Evolutionary conservation across 2,113 vertebrate species (phyloP).

Genomic region (Pseudorasbora parva): DNA sequence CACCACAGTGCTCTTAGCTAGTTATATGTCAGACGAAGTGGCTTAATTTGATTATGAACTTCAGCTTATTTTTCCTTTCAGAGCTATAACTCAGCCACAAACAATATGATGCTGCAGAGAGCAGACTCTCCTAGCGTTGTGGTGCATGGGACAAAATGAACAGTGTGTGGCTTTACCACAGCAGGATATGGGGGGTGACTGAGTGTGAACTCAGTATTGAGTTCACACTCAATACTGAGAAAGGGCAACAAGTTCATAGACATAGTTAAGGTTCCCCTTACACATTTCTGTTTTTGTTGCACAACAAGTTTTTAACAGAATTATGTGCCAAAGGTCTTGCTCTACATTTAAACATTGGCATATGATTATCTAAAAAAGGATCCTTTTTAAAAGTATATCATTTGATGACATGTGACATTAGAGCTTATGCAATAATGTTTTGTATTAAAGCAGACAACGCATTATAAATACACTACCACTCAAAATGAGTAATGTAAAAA

Average conservation of each 20-base stretch:
- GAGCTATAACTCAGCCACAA: not conserved
- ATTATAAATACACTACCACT: too few species aligned
- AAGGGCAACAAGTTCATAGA: conserved; percentile 20
- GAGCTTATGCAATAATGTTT: too few species aligned
- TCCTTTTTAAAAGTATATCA: not conserved
- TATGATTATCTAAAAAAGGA: not conserved
- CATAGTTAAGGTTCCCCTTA: not conserved
- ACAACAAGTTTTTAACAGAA: not conserved
- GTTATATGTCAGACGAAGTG: conserved; percentile 11
- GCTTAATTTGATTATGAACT: conserved; percentile 9
- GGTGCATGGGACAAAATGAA: conserved; percentile 27
- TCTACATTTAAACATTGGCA: not conserved
- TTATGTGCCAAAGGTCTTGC: not conserved
- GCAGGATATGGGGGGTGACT: not conserved
- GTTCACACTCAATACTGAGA: not conserved
- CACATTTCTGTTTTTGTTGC: not conserved
- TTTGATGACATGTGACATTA: not conserved
- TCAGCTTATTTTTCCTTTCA: not conserved
- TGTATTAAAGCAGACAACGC: too few species aligned
- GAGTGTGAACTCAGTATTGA: too few species aligned
- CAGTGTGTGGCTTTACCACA: conserved; percentile 8
- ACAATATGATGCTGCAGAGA: conserved; percentile 4
- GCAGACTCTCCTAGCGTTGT: not conserved
- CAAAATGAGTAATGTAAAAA: too few species aligned
- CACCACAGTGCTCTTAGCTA: not conserved